These are phyloP conservation scores for Uropetala carovei DNA, from an alignment of 2,888 invertebrate genomes.

Conservation along the genomic window DNA sequence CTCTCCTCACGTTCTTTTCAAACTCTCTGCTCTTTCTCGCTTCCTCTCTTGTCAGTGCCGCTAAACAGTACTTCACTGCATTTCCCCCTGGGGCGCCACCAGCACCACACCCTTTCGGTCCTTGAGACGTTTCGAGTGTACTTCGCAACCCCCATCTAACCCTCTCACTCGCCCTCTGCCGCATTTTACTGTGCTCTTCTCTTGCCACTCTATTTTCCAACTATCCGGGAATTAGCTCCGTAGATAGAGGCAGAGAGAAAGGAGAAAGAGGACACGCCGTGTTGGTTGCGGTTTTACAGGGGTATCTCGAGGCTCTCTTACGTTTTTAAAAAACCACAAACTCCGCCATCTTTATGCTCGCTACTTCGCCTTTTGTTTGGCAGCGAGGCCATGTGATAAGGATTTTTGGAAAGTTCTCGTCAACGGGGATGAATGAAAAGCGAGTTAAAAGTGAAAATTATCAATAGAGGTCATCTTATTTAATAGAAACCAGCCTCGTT, in stretches of 20 bases:
- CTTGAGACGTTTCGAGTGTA: conserved; percentile 19
- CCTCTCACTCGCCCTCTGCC: not conserved
- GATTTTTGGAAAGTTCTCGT: too few relatives aligned
- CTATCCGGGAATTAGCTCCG: conserved; percentile 20
- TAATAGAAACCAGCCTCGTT: too few relatives aligned
- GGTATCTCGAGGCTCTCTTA: not conserved
- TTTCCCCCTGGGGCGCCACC: not conserved
- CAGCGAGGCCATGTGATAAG: too few relatives aligned
- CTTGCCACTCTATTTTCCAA: not conserved
- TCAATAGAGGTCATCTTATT: too few relatives aligned
- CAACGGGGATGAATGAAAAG: too few relatives aligned
- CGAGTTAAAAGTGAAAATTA: too few relatives aligned
- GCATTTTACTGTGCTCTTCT: not conserved
- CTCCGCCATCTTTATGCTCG: too few relatives aligned
- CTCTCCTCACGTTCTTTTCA: not conserved
- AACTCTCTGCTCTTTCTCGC: not conserved
- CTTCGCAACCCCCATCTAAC: conserved; percentile 13
- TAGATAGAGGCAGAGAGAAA: not conserved
- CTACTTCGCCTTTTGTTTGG: too few relatives aligned
- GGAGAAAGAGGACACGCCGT: not conserved
- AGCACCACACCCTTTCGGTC: conserved; percentile 19
- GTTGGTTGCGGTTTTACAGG: not conserved
- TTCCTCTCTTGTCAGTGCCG: not conserved
- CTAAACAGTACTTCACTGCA: not conserved
- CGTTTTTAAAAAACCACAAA: not conserved